Evolutionary conservation across 2,888 invertebrate genomes (phyloP), one percentile per base, ranked within the genome.

Genomic region (Emmelina monodactyla): DNA sequence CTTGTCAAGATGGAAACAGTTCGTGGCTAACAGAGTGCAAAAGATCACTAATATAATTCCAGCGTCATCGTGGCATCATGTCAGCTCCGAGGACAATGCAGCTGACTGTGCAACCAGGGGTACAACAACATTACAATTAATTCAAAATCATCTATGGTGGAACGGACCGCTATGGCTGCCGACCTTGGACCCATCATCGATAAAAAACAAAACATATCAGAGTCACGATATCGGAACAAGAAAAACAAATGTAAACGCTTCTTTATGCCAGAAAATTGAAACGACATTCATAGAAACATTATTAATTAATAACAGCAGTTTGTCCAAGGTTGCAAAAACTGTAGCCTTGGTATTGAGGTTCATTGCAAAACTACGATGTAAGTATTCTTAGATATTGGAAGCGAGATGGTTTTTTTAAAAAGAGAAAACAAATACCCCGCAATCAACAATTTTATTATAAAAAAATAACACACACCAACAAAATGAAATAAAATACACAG

Each of bases 11-110:
- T 43, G 45, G 34, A 34, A 34, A 12, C 28, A 14, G 9, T 34
- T 34, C 9, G 34, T 34, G 11, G 34, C 34, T 2, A 45, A 42
- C 25, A 31, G 43, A 28, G 39, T 44, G 1, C 11, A 12, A 9
- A 9, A 38, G 33, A 41, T 42, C 11, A 44, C 16, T 10, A 29
- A 35, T 3, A 28, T 33, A 1, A 38, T 44, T 10, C 39, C 38
- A 6, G 3, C 39, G 2, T n/a, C 35, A 9, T 29, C 37, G n/a
- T 45, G 45, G 45, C 22, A 13, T 2, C 40, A 44, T 16, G 42
- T 47, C 1, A 41, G 38, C 28, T 42, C 45, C 1, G 34, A 28
- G 3, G 36, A 46, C 25, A 46, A 45, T 16, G 37, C 43, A 1
- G 43, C 47, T 6, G 45, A 47, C 31, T 43, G 41, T 12, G 44